phyloP scores from a whole-genome alignment of 2,888 invertebrate species.

The Carcina quercana region DNA sequence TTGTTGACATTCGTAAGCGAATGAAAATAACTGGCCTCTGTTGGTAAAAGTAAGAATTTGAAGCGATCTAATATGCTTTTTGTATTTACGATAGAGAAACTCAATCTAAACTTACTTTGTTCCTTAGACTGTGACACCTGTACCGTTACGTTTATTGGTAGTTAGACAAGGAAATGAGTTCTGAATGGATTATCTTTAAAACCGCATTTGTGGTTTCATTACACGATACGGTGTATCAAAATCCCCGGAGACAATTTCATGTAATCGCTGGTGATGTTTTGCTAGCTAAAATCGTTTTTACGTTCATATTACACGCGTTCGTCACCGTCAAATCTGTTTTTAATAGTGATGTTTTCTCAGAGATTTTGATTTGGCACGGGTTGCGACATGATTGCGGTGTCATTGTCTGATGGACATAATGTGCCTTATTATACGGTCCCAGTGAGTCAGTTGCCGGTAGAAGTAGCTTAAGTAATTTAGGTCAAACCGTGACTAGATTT shows the following conservation, averaged over 20 bases:
- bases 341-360: constrained; percentile 53
- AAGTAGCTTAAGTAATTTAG: constrained; percentile 53
- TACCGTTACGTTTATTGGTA: too few species aligned
- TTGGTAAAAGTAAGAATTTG: too few species aligned
- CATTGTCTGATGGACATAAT: constrained; percentile 52
- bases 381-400: constrained; percentile 51
- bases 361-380: constrained; percentile 43
- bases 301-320: constrained; percentile 35
- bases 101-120: too few species aligned
- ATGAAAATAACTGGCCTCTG: too few species aligned
- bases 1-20: too few species aligned
- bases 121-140: constrained; percentile 7
- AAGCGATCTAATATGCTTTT: too few species aligned
- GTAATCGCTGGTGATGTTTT: constrained; percentile 37
- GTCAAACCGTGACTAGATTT: constrained; percentile 65
- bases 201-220: constrained; percentile 18
- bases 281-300: constrained; percentile 29
- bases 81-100: too few species aligned
- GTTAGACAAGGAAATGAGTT: constrained; percentile 12
- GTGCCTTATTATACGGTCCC: constrained; percentile 43
- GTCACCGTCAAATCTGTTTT: constrained; percentile 61
- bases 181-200: constrained; percentile 15
- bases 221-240: constrained; percentile 16
- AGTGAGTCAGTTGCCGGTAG: constrained; percentile 41
- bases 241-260: constrained; percentile 27